phyloP scores from a whole-genome alignment of 2,797 vertebrate species.

The Epinephelus awoara region DNA sequence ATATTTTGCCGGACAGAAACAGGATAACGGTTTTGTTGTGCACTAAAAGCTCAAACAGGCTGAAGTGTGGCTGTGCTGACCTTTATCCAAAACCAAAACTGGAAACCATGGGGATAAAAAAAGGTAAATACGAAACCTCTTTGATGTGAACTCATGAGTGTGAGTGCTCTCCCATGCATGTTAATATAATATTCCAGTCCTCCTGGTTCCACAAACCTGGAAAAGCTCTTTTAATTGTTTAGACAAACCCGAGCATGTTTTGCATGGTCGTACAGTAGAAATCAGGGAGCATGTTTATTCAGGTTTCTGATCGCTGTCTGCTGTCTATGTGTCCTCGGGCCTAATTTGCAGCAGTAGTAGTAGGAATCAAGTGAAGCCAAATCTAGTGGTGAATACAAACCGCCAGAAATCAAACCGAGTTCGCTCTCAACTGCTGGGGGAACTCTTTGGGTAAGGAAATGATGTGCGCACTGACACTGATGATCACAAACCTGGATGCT shows the following conservation, averaged over 20 bases:
- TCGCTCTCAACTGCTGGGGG: not conserved
- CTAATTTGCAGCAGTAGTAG: not conserved
- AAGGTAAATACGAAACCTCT: not conserved
- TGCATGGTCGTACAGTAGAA: not conserved
- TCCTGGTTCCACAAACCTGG: not conserved
- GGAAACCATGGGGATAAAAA: not conserved
- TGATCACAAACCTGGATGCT: not conserved
- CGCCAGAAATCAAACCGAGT: not conserved
- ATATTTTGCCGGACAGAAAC: not conserved
- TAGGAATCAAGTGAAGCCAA: not conserved
- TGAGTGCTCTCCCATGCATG: not conserved
- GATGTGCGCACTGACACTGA: not conserved
- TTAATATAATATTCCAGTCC: not conserved
- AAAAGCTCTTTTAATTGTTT: not conserved
- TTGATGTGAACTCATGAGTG: not conserved
- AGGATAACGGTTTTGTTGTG: not conserved
- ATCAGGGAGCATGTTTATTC: not conserved
- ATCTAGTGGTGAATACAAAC: not conserved
- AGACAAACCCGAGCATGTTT: not conserved
- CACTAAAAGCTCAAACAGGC: not conserved
- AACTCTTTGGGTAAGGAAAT: not conserved
- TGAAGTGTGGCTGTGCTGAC: not conserved
- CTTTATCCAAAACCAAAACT: not conserved
- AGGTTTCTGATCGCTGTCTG: conserved; percentile 8
- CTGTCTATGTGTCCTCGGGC: not conserved